Conservation (phyloP, 2,113 vertebrate genomes). For the Tylochromis polylepis region DNA sequence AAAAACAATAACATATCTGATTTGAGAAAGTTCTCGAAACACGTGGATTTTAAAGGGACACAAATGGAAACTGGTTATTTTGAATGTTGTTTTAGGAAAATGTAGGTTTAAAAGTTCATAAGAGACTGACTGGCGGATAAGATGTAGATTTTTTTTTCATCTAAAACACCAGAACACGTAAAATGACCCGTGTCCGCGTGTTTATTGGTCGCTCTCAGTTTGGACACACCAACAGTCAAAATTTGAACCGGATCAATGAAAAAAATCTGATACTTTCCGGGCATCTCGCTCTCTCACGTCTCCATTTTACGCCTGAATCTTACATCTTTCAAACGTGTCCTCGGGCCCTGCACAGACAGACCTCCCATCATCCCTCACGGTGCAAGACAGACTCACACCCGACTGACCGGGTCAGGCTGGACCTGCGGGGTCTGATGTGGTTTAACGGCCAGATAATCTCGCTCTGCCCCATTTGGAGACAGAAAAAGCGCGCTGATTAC, state of each 20-base stretch:
- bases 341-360: neutral
- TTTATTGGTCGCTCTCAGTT: neutral
- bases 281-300: neutral
- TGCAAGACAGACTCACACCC: neutral
- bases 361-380: neutral
- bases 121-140: neutral
- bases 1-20: neutral
- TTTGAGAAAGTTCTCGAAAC: neutral
- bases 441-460: conserved; percentile 49
- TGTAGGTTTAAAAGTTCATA: neutral
- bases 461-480: conserved; percentile 52
- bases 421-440: conserved; percentile 12
- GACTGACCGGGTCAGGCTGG: neutral
- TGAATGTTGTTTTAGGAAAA: neutral
- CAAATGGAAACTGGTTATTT: neutral
- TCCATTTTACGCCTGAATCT: neutral
- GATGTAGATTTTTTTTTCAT: neutral
- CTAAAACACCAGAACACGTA: neutral
- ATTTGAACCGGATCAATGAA: neutral
- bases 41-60: neutral
- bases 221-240: neutral
- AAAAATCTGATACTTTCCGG: neutral
- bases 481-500: conserved; percentile 54
- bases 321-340: neutral
- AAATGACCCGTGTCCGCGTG: neutral